Evolutionary conservation across 2,113 vertebrate species (phyloP), one percentile per base, ranked within the genome.

Genomic region (human (Homo sapiens)): DNA sequence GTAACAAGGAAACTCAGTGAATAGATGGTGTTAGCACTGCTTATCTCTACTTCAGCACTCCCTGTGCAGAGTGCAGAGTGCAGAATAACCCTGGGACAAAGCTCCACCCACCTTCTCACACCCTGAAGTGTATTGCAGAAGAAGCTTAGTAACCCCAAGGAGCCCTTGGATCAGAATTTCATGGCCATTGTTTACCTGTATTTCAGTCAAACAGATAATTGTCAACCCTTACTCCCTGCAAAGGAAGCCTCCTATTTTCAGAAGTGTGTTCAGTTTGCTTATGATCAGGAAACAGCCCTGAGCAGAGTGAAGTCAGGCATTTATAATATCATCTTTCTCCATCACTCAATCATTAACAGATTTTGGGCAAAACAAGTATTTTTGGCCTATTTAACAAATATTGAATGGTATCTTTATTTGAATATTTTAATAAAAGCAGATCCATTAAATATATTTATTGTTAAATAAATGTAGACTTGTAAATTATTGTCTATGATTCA

Each of bases 341-440:
- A 52, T 48, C n/a, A 96, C 68, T 76, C 45, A 93, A 3, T 64
- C 23, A 13, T 80, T 85, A 93, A 79, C 18, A 91, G 59, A 93
- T 48, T 86, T 78, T 94, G 38, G 86, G 38, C 38, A 95, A 97
- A 81, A 68, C 16, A 82, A 57, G 35, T 91, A 88, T 90, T 94
- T 89, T 83, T 80, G 94, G n/a, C 35, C 8, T 40, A 6, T 85
- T 93, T 82, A 80, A 86, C 1, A 30, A 32, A 17, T 52, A 38
- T 30, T 64, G 32, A 81, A 64, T n/a, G n/a, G 1, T 93, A 64
- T n/a, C 30, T 45, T 79, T 76, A 61, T 59, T 6, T 90, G 13
- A 92, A 55, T 86, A 89, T 94, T 96, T 83, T 89, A 72, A 81
- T 68, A 80, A 52, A 78, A 88, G 40, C 6, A 40, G 45, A n/a